phyloP scores from a whole-genome alignment of 2,113 vertebrate genomes.

The Microcebus jonahi region DNA sequence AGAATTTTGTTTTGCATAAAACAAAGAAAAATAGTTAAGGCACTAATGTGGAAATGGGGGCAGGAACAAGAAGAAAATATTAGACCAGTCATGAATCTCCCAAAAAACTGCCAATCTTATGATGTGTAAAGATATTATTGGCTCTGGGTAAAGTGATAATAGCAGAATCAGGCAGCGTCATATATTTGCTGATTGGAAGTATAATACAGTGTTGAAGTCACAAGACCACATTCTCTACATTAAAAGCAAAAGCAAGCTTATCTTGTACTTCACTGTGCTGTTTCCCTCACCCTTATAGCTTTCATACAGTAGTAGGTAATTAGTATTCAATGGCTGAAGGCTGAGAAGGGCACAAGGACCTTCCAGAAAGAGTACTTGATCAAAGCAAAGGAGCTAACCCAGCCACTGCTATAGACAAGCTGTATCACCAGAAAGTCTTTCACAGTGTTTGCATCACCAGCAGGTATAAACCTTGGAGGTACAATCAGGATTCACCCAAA shows the following conservation, averaged over 20 bases:
- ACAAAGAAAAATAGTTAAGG: not conserved
- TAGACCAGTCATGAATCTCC: not conserved
- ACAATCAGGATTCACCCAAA: not conserved
- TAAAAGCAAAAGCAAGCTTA: not conserved
- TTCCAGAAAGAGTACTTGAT: not conserved
- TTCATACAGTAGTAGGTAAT: not conserved
- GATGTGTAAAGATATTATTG: not conserved
- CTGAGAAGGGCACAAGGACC: not conserved
- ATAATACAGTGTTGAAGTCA: not conserved
- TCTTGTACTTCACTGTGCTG: not conserved
- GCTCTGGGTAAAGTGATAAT: not conserved
- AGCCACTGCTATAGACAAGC: not conserved
- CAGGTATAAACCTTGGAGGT: not conserved
- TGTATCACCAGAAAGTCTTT: not conserved
- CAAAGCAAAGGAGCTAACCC: not conserved
- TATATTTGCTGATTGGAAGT: not conserved
- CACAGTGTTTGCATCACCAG: not conserved
- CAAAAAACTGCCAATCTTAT: not conserved
- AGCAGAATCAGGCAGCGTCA: not conserved
- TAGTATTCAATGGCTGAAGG: not conserved
- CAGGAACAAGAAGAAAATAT: not conserved
- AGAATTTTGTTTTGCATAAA: slow-evolving; percentile 30
- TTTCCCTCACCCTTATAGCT: not conserved
- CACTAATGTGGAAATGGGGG: not conserved
- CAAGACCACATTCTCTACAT: not conserved